These are phyloP conservation scores for Ceryle rudis DNA, from an alignment of 2,797 vertebrate genomes.

Conservation along the genomic window DNA sequence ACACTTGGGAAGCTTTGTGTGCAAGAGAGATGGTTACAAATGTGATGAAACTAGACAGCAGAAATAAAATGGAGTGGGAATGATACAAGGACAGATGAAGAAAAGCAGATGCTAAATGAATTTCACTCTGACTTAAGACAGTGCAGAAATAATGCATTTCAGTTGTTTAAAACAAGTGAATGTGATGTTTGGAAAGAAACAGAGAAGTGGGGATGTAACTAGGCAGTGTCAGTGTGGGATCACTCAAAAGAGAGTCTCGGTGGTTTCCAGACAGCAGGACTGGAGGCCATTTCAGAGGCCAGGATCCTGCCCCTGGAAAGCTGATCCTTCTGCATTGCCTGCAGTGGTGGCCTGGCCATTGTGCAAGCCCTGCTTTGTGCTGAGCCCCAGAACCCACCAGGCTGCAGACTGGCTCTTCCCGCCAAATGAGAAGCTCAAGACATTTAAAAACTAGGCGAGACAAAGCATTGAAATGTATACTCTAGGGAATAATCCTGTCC, in stretches of 20 bases:
- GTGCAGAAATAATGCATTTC: background rate
- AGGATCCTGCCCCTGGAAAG: background rate
- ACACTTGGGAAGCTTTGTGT: background rate
- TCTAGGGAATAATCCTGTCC: slow-evolving; percentile 2
- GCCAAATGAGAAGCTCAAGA: fast-evolving
- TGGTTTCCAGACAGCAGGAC: background rate
- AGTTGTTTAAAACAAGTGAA: background rate
- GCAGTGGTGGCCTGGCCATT: background rate
- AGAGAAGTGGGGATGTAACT: background rate
- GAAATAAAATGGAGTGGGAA: background rate
- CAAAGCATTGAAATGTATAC: slow-evolving; percentile 6
- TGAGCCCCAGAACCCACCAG: background rate
- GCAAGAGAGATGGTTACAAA: background rate
- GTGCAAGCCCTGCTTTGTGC: background rate
- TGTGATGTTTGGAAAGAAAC: background rate
- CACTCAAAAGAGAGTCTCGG: fast-evolving
- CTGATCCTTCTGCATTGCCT: background rate
- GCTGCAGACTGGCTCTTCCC: background rate
- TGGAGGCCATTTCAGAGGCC: background rate
- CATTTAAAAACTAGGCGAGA: background rate
- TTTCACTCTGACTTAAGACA: background rate
- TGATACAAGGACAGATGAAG: background rate
- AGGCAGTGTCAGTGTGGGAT: background rate
- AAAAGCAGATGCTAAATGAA: background rate
- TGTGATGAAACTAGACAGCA: background rate